phyloP scores from a whole-genome alignment of 2,888 invertebrate genomes.

The Erynnis tages region DNA sequence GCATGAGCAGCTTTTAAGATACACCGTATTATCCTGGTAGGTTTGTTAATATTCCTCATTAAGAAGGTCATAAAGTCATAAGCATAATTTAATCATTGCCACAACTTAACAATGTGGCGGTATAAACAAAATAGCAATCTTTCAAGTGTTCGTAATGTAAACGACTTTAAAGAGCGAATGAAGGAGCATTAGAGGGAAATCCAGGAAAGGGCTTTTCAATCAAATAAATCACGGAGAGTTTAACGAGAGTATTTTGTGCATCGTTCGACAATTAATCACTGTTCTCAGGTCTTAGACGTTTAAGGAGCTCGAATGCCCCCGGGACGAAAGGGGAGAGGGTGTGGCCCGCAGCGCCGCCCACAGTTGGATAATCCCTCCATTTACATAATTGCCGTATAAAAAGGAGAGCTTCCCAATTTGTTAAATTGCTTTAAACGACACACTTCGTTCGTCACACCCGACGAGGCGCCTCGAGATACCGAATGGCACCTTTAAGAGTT shows the following conservation, averaged over 20 bases:
- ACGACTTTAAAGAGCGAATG: background rate
- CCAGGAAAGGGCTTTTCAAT: constrained; percentile 47
- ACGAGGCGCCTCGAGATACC: constrained; percentile 29
- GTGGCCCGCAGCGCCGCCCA: constrained; percentile 72
- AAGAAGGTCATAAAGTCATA: background rate
- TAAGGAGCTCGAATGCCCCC: constrained; percentile 57
- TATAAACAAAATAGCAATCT: constrained; percentile 3
- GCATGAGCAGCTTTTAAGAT: no score
- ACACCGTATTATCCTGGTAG: no score
- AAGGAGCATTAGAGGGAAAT: constrained; percentile 6
- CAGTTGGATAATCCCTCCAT: constrained; percentile 78
- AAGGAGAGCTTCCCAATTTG: constrained; percentile 80
- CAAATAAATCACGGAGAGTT: constrained; percentile 69
- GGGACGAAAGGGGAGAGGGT: constrained; percentile 69
- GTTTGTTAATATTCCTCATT: no score
- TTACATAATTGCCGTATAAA: constrained; percentile 82
- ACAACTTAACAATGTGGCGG: background rate
- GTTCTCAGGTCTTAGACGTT: constrained; percentile 67
- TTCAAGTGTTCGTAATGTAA: constrained; percentile 11
- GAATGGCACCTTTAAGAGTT: background rate
- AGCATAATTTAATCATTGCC: no score
- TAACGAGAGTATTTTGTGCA: constrained; percentile 52
- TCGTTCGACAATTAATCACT: constrained; percentile 72
- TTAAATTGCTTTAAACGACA: constrained; percentile 78
- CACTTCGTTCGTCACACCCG: constrained; percentile 48